Evolutionary conservation across 1,140 invertebrate genomes (phyloP), one percentile per base, ranked within the genome.

Genomic region (Pseudomyrmex concolor): DNA sequence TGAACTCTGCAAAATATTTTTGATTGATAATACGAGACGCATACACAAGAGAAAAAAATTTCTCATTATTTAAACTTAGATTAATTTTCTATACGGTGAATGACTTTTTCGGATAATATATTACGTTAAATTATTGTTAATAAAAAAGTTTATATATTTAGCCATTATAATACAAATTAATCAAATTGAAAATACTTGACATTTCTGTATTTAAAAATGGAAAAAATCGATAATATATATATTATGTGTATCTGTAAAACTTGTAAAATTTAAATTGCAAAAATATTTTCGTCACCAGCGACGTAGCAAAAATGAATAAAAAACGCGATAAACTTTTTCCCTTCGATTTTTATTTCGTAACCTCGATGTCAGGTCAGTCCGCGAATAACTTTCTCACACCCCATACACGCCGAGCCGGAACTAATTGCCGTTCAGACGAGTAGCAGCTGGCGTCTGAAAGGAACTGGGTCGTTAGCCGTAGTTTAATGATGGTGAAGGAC

Each of bases 401-500:
- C 78, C 54, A 51, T 83, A 72, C 66, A 73, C 82, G 83, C 54
- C 81, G 85, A 80, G 76, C 86, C 86, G 86, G 86, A 88, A 88
- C 86, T 88, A 88, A 88, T 88, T 87, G 86, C 64, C 74, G 86
- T 73, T 57, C 76, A 43, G 60, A 34, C 59, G 67, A 68, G 55
- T 51, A 67, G 70, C 70, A 84, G 86, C 86, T 87, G 86, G 74
- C 64, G 82, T 85, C 83, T 88, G 86, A 88, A 88, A 85, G 87
- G 86, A 89, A 88, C 84, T 88, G 73, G 86, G 84, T 89, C 87
- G 87, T 89, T 89, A 89, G 83, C 84, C 86, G 17, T 60, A 77
- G 87, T 80, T 89, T 89, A 89, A 89, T 80, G 86, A 89, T 83
- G 77, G 83, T 84, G 86, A 89, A 89, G 86, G 87, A 88, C 86